These are phyloP conservation scores for Ricordea florida DNA, from an alignment of 92 coral and sea anemone species.

Conservation along the genomic window DNA sequence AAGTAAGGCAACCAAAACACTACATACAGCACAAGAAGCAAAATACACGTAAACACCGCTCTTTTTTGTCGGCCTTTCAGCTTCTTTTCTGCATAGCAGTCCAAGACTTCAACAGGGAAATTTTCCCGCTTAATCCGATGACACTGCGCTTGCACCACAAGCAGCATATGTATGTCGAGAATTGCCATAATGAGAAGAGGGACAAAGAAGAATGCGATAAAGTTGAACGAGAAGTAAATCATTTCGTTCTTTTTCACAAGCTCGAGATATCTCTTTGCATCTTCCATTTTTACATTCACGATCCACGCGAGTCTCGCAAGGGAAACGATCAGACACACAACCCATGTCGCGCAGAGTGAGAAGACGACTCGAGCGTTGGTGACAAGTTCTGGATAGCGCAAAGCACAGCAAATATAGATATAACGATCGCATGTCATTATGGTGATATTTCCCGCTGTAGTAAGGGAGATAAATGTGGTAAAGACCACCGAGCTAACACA, in stretches of 20 bases:
- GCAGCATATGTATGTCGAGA: conserved; percentile 19
- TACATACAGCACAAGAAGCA: conserved; percentile 1
- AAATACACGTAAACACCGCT: conserved; percentile 25
- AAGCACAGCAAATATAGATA: conserved; percentile 19
- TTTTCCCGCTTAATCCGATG: conserved; percentile 10
- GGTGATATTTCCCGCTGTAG: conserved; percentile 27
- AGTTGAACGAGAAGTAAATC: neutral
- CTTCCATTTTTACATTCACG: neutral
- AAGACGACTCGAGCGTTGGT: neutral
- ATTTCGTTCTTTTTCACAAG: neutral
- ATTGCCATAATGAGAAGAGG: conserved; percentile 4
- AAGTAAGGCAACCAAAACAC: conserved; percentile 36
- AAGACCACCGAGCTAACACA: neutral
- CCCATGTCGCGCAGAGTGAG: neutral
- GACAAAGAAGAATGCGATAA: neutral
- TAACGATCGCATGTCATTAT: conserved; percentile 41
- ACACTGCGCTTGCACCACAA: neutral
- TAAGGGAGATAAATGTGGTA: conserved; percentile 13
- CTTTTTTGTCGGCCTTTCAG: neutral
- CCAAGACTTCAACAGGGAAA: neutral
- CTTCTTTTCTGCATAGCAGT: conserved; percentile 8
- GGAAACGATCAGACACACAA: neutral
- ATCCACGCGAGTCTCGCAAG: conserved; percentile 15
- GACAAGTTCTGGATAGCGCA: conserved; percentile 15
- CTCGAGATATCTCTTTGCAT: neutral